Conservation (phyloP, 2,113 vertebrate species). For the Dipodomys merriami region DNA sequence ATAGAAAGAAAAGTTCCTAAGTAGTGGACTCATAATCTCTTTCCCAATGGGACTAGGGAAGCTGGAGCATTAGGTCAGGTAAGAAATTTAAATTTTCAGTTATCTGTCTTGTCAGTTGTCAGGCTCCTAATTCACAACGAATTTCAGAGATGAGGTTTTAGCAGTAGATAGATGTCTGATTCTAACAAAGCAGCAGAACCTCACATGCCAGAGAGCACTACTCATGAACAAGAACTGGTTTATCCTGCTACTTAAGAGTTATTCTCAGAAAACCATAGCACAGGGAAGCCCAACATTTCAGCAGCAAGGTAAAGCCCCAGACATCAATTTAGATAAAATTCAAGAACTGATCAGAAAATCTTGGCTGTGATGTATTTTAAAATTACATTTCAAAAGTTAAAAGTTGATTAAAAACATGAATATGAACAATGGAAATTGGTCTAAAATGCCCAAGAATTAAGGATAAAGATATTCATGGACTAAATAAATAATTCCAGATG, state of each 20-base stretch:
- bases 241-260: neutral
- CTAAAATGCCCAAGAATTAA: slow-evolving; percentile 23
- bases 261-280: slow-evolving; percentile 5
- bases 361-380: slow-evolving; percentile 39
- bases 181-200: neutral
- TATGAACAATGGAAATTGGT: neutral
- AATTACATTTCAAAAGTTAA: slow-evolving; percentile 3
- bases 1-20: neutral
- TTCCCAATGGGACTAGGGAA: slow-evolving; percentile 42
- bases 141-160: slow-evolving; percentile 43
- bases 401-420: neutral
- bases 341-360: slow-evolving; percentile 32
- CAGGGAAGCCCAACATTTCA: slow-evolving; percentile 44
- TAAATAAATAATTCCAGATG: slow-evolving; percentile 32
- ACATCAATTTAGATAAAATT: neutral
- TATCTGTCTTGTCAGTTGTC: slow-evolving; percentile 22
- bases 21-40: neutral
- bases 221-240: neutral
- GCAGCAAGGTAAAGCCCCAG: neutral
- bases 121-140: slow-evolving; percentile 49
- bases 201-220: neutral
- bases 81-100: slow-evolving; percentile 56
- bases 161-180: slow-evolving; percentile 50
- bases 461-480: slow-evolving; percentile 26
- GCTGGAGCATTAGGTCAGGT: slow-evolving; percentile 43